Base-by-base conservation (phyloP, 2,888 invertebrate species). In the Limnephilus rhombicus region DNA sequence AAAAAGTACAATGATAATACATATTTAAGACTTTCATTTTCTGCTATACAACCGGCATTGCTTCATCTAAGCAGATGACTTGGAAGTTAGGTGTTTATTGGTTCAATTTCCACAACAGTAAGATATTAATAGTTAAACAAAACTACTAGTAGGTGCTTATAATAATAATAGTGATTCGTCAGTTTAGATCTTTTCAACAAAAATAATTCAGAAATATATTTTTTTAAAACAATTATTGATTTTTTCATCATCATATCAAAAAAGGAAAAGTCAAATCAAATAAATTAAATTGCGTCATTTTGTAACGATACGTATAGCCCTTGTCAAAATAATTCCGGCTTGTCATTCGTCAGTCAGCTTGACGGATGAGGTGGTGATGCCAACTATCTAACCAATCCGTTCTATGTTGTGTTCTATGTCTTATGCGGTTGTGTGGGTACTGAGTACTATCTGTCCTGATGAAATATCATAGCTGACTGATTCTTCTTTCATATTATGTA, bases 321-420 rank as follows among this genome's bases (percentile, higher is more conserved):
- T 92, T 93, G 93, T 93, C 93, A 92, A 93, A 93, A 93, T 91
- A 93, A 91, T 88, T 91, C 93, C 53, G 82, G 45, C 90, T 83
- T 90, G 91, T 92, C 91, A 91, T 93, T 91, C 92, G 88, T 92
- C 91, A 92, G 91, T 82, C 90, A n/a, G 91, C 86, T 81, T 91
- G 92, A 85, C 88, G 82, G 89, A 68, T 85, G 86, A 83, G 53
- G 81, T 87, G 87, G 53, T 90, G 85, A 93, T 87, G 15, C 41
- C 80, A 80, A 34, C 29, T 87, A 68, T 87, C 68, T 68, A 34
- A 15, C 31, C 24, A 15, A 31, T 31, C 3, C 34, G 87, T 34
- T 68, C 68, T 68, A 7, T 9, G 68, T 24, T n/a, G 24, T 68
- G 68, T 24, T 18, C 68, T 9, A 68, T 9, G 24, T 9, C n/a